These are phyloP conservation scores for Zosterops hypoxanthus DNA, from an alignment of 2,113 vertebrate genomes.

Conservation along the genomic window DNA sequence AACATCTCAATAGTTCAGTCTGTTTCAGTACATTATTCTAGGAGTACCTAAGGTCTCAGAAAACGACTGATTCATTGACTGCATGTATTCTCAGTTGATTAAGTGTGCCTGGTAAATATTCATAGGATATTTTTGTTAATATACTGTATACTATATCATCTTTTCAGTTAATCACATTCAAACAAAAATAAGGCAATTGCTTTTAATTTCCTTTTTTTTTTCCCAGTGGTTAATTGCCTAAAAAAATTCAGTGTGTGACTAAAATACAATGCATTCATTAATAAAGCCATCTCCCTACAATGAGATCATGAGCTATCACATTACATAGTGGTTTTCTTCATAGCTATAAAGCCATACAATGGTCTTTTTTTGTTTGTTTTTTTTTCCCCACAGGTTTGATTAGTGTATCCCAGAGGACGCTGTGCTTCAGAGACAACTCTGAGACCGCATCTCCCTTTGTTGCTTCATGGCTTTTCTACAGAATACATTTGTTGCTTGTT, in stretches of 20 bases:
- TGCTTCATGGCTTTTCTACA: background rate
- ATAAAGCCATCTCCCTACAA: background rate
- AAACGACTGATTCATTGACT: constrained; percentile 35
- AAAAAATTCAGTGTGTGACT: constrained; percentile 33
- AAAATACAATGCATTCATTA: constrained; percentile 15
- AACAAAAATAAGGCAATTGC: constrained; percentile 46
- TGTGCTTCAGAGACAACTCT: background rate
- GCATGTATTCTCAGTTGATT: constrained; percentile 16
- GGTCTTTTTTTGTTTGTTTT: background rate
- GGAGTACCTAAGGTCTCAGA: constrained; percentile 20
- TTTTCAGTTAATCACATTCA: constrained; percentile 38
- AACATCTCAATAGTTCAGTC: background rate
- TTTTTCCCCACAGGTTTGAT: background rate
- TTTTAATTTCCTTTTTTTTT: background rate
- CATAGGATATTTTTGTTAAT: constrained; percentile 42
- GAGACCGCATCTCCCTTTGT: background rate
- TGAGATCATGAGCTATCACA: background rate
- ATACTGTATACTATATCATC: background rate
- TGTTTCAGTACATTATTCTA: constrained; percentile 25
- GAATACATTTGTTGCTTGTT: background rate
- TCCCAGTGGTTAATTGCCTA: background rate
- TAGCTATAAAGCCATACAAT: background rate
- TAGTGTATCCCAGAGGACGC: background rate
- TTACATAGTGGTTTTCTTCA: background rate
- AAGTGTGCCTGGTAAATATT: constrained; percentile 49